phyloP scores from a whole-genome alignment of 1,140 invertebrate species.

The Druon quercuslanigerum region DNA sequence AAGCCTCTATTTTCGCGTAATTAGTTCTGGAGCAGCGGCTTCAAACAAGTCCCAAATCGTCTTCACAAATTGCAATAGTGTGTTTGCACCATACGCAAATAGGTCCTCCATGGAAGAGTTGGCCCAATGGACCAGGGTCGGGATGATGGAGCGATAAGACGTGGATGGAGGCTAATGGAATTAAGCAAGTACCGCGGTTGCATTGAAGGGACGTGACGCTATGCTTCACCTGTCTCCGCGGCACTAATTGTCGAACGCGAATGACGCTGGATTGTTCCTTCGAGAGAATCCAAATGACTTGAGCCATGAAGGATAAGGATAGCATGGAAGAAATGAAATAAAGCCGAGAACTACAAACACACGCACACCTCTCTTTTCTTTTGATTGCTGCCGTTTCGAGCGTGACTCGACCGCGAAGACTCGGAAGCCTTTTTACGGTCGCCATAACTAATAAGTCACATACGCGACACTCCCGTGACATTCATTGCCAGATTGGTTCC shows the following conservation, averaged over 20 bases:
- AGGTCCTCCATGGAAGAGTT: conserved; percentile 27
- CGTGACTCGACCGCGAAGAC: neutral
- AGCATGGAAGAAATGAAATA: no score
- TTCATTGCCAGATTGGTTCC: neutral
- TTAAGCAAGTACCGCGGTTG: conserved; percentile 49
- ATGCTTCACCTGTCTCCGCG: conserved; percentile 49
- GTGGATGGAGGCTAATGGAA: conserved; percentile 38
- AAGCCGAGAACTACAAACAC: no score
- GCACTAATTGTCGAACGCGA: conserved; percentile 50
- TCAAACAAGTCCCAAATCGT: neutral
- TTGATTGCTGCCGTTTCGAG: no score
- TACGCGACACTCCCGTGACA: neutral
- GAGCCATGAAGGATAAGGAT: neutral
- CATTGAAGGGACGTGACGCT: conserved; percentile 53
- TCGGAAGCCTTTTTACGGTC: conserved; percentile 17
- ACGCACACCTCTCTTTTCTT: no score
- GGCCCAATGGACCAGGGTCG: conserved; percentile 45
- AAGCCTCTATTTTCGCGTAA: conserved; percentile 11
- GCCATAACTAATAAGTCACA: no score
- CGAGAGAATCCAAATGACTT: neutral
- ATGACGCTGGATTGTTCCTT: conserved; percentile 42
- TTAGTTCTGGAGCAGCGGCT: conserved; percentile 20
- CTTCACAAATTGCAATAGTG: conserved; percentile 17
- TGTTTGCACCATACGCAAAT: conserved; percentile 13
- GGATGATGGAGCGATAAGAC: conserved; percentile 47